Percentiles rank a stretch among this genome's conserved stretches.
These are phyloP conservation scores for Hylaeus volcanicus DNA, from an alignment of 1,140 invertebrate genomes.

Conservation along the genomic window DNA sequence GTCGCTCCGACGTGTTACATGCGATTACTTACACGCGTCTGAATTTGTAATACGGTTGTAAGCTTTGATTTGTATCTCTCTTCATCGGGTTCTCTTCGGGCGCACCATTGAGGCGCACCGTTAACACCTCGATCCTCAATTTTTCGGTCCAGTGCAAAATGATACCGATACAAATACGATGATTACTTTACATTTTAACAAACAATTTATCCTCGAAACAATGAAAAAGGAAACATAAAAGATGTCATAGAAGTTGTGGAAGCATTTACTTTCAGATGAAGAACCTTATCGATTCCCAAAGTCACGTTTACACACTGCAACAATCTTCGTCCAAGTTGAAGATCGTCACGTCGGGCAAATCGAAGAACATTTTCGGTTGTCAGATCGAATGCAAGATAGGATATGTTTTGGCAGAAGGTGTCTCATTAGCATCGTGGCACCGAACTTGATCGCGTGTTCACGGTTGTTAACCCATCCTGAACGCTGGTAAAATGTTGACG, in stretches of 20 bases:
- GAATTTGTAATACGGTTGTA: slow-evolving; percentile 3
- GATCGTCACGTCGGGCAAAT: not conserved
- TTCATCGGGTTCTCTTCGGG: not conserved
- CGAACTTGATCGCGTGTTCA: not conserved
- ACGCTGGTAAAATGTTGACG: not conserved
- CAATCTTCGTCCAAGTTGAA: slow-evolving; percentile 11
- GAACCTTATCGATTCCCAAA: too few relatives aligned
- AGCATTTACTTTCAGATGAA: too few relatives aligned
- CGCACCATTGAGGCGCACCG: too few relatives aligned
- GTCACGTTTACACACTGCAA: too few relatives aligned
- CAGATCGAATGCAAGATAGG: slow-evolving; percentile 57
- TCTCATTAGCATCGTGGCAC: slow-evolving; percentile 60
- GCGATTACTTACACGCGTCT: slow-evolving; percentile 31
- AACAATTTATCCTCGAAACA: too few relatives aligned
- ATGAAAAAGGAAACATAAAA: too few relatives aligned
- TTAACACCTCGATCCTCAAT: too few relatives aligned
- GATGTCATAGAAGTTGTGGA: too few relatives aligned
- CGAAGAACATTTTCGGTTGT: slow-evolving; percentile 59
- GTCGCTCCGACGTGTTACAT: slow-evolving; percentile 11
- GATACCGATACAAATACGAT: too few relatives aligned
- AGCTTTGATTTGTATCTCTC: not conserved
- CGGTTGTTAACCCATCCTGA: not conserved
- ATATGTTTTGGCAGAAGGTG: slow-evolving; percentile 56
- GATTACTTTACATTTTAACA: too few relatives aligned
- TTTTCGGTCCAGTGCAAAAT: too few relatives aligned